These are phyloP conservation scores for Amblyopsis hoosieri DNA, from an alignment of 2,797 vertebrate species.

Conservation along the genomic window DNA sequence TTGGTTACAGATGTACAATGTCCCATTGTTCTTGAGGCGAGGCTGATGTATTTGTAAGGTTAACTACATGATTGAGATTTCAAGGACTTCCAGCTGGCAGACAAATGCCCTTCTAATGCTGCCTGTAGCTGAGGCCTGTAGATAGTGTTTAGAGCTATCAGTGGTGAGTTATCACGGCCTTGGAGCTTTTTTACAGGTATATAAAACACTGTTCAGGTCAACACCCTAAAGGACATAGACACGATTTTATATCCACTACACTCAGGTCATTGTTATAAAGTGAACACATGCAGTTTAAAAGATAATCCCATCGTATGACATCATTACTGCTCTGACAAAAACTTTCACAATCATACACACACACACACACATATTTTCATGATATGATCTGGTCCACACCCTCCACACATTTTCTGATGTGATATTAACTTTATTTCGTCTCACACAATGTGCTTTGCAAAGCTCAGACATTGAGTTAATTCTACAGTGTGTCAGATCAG, in stretches of 20 bases:
- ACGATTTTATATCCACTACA: slow-evolving; percentile 25
- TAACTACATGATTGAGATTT: slow-evolving; percentile 38
- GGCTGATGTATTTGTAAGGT: slow-evolving; percentile 43
- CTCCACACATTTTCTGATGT: neutral
- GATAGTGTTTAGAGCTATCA: slow-evolving; percentile 38
- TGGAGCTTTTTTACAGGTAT: slow-evolving; percentile 65
- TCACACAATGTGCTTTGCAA: too few relatives aligned
- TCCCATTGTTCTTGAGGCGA: slow-evolving; percentile 27
- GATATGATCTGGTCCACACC: neutral
- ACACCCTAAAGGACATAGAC: slow-evolving; percentile 62
- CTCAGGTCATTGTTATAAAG: slow-evolving; percentile 13
- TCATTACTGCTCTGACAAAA: slow-evolving; percentile 5
- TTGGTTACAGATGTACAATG: slow-evolving; percentile 28
- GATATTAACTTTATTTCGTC: neutral
- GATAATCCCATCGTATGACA: slow-evolving; percentile 18
- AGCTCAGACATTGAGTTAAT: too few relatives aligned
- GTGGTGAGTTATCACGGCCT: slow-evolving; percentile 62
- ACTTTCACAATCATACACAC: neutral
- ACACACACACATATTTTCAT: neutral
- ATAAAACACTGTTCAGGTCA: slow-evolving; percentile 69
- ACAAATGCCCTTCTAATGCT: slow-evolving; percentile 50
- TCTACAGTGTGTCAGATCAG: too few relatives aligned
- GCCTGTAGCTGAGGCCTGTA: slow-evolving; percentile 49
- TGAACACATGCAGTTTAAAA: slow-evolving; percentile 39
- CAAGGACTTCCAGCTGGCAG: slow-evolving; percentile 40